phyloP scores from a whole-genome alignment of 2,888 invertebrate species.

The Chaitophorus viminalis region DNA sequence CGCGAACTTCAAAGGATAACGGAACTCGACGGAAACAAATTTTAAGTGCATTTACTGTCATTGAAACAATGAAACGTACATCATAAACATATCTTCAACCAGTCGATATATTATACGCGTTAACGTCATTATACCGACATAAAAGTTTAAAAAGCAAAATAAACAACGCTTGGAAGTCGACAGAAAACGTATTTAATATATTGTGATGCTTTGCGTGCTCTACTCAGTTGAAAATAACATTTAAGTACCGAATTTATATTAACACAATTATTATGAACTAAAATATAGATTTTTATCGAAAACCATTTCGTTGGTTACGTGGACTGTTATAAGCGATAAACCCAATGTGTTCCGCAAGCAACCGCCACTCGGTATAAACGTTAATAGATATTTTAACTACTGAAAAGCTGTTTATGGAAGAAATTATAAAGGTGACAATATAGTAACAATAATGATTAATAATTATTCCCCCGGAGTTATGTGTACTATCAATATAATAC shows the following conservation, averaged over 20 bases:
- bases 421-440: slow-evolving; percentile 21
- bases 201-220: not conserved
- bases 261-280: not conserved
- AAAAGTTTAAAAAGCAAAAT: not conserved
- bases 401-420: slow-evolving; percentile 18
- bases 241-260: not conserved
- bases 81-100: not conserved
- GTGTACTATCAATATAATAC: not conserved
- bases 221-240: not conserved
- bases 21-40: not conserved
- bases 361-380: not conserved
- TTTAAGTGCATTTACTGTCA: not conserved
- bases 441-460: not conserved
- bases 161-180: not conserved
- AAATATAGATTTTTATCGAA: not conserved
- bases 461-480: not conserved
- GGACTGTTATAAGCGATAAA: not conserved
- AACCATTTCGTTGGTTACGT: not conserved
- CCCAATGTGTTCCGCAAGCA: not conserved
- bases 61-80: not conserved
- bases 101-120: not conserved
- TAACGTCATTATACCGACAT: not conserved
- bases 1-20: slow-evolving; percentile 7
- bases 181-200: not conserved
- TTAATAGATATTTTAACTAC: not conserved